phyloP scores from a whole-genome alignment of 2,888 invertebrate species.

The Anodontia alba region DNA sequence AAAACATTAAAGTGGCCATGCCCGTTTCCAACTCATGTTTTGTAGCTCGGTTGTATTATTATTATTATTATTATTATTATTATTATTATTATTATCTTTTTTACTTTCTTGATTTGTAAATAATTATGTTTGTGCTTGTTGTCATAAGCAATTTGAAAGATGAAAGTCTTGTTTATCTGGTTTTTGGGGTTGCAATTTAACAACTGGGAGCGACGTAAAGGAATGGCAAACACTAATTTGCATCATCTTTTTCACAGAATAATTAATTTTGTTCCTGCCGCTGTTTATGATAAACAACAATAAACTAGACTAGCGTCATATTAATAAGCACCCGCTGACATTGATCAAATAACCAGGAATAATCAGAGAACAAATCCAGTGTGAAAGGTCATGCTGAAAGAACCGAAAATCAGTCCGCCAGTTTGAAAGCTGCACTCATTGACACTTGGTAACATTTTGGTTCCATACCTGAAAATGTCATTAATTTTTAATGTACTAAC shows the following conservation, averaged over 20 bases:
- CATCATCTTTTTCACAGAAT: neutral
- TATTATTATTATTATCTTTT: too few species aligned
- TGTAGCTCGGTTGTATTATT: too few species aligned
- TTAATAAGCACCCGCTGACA: constrained; percentile 15
- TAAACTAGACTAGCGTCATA: constrained; percentile 17
- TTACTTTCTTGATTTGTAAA: too few species aligned
- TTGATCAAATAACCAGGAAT: constrained; percentile 8
- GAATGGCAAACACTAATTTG: neutral
- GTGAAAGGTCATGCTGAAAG: constrained; percentile 11
- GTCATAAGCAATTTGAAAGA: too few species aligned
- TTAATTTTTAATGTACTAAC: constrained; percentile 11
- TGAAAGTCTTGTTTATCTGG: too few species aligned
- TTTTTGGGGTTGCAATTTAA: too few species aligned
- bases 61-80: too few species aligned
- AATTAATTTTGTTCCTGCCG: neutral
- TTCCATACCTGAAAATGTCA: neutral
- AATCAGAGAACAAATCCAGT: constrained; percentile 18
- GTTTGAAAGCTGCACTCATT: neutral
- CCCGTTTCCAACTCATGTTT: too few species aligned
- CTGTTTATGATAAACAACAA: neutral
- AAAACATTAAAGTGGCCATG: too few species aligned
- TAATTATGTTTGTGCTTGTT: too few species aligned
- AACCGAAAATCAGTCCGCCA: neutral
- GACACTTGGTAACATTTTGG: constrained; percentile 11
- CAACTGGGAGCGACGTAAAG: too few species aligned